phyloP scores from a whole-genome alignment of 2,797 vertebrate genomes.

The Enteromius anoplus region DNA sequence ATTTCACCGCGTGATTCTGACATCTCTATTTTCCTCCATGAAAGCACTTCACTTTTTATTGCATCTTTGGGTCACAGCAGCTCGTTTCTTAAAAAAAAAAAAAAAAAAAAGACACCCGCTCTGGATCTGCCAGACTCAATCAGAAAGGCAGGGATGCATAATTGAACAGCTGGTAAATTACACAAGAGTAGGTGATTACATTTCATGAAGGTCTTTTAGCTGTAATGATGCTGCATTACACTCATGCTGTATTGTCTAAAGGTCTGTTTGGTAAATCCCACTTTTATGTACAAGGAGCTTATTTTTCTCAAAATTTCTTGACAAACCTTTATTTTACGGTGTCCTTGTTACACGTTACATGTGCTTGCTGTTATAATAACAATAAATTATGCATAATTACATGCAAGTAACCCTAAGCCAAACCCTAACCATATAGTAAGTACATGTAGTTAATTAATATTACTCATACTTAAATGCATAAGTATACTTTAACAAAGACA shows the following conservation, averaged over 20 bases:
- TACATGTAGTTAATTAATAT: too few species aligned
- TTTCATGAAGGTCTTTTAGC: conserved; percentile 32
- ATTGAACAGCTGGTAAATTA: conserved; percentile 56
- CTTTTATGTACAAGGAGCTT: neutral
- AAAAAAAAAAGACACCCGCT: neutral
- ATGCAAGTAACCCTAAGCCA: too few species aligned
- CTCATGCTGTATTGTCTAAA: conserved; percentile 34
- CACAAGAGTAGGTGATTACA: conserved; percentile 48
- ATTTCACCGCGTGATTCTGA: neutral
- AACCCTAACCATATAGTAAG: too few species aligned
- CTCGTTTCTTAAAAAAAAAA: conserved; percentile 3
- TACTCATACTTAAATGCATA: too few species aligned
- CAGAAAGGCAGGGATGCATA: conserved; percentile 43
- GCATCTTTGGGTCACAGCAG: conserved; percentile 21
- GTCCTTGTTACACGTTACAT: too few species aligned
- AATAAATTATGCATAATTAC: too few species aligned
- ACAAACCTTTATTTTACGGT: too few species aligned
- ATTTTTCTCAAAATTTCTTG: neutral
- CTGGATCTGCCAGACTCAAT: conserved; percentile 29
- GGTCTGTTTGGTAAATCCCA: conserved; percentile 18
- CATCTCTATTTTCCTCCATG: conserved; percentile 17
- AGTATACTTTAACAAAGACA: too few species aligned
- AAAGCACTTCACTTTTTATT: conserved; percentile 19
- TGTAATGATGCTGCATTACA: conserved; percentile 22
- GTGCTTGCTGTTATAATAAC: too few species aligned